phyloP scores from a whole-genome alignment of 1,140 invertebrate genomes.

The Zaprionus nigranus region DNA sequence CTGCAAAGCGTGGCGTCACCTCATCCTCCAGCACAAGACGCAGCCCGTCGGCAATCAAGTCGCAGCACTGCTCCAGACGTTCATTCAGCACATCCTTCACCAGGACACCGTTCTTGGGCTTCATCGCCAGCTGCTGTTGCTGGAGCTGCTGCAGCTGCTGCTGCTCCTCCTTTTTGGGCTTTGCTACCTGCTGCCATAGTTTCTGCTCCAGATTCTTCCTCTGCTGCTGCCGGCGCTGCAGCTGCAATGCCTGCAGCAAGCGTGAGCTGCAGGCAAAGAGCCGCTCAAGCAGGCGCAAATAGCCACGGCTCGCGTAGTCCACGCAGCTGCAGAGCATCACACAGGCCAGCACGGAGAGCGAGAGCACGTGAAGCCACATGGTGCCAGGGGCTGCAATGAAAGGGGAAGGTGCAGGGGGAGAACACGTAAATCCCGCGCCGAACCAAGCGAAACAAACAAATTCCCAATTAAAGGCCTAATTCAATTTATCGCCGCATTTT shows the following conservation, averaged over 20 bases:
- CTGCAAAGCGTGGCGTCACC: slow-evolving; percentile 55
- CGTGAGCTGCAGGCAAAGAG: slow-evolving; percentile 41
- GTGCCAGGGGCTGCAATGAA: not conserved
- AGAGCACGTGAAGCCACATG: slow-evolving; percentile 32
- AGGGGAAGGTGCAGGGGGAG: not conserved
- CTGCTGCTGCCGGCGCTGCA: not conserved
- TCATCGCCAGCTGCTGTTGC: not conserved
- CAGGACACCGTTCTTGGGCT: not conserved
- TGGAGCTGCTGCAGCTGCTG: not conserved
- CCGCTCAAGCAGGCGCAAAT: slow-evolving; percentile 33
- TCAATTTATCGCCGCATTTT: slow-evolving; percentile 70
- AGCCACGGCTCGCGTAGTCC: slow-evolving; percentile 15
- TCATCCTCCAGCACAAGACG: slow-evolving; percentile 63
- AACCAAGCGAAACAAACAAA: slow-evolving; percentile 35
- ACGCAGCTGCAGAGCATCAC: slow-evolving; percentile 25
- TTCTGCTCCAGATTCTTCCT: not conserved
- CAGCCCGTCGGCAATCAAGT: slow-evolving; percentile 36
- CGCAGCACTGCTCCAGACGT: slow-evolving; percentile 46
- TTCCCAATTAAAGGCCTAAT: slow-evolving; percentile 74
- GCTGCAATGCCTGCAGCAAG: slow-evolving; percentile 5
- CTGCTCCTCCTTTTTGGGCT: not conserved
- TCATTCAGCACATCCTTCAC: slow-evolving; percentile 11
- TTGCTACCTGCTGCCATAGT: not conserved
- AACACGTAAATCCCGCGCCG: slow-evolving; percentile 15
- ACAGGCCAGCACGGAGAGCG: not conserved